phyloP scores from a whole-genome alignment of 2,888 invertebrate genomes.

The Chymomyza amoena region DNA sequence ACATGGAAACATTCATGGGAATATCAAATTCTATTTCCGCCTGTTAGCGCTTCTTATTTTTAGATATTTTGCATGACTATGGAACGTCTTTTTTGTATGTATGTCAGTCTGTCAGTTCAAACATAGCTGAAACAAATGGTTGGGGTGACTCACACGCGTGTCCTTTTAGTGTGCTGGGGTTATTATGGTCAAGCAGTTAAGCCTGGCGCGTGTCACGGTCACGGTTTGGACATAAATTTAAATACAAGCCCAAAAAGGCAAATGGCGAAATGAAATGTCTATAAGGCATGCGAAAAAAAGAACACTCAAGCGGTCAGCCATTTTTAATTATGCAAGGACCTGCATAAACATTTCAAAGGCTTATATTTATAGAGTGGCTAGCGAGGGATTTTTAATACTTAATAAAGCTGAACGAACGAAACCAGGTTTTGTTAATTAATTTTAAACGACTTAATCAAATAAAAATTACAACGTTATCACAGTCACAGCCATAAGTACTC shows the following conservation, averaged over 20 bases:
- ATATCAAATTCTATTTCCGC: background rate
- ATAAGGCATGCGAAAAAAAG: background rate
- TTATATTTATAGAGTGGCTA: background rate
- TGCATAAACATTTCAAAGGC: background rate
- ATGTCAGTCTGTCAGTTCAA: no score
- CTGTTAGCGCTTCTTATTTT: background rate
- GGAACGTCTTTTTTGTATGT: no score
- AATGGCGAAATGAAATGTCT: background rate
- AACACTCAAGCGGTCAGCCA: background rate
- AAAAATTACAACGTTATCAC: constrained; percentile 22
- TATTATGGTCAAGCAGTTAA: background rate
- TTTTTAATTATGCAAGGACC: background rate
- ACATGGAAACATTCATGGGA: background rate
- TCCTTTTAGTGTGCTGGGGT: background rate
- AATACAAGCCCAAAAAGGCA: background rate
- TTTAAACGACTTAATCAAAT: constrained; percentile 46
- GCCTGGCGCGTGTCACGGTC: background rate
- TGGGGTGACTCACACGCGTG: background rate
- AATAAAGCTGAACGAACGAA: background rate
- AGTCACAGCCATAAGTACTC: background rate
- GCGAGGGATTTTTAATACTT: background rate
- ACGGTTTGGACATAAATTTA: background rate
- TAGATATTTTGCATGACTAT: background rate
- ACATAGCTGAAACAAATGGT: background rate
- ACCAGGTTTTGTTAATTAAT: constrained; percentile 23